Evolutionary conservation across 2,797 vertebrate genomes (phyloP).

Genomic region (Pipistrellus kuhlii): DNA sequence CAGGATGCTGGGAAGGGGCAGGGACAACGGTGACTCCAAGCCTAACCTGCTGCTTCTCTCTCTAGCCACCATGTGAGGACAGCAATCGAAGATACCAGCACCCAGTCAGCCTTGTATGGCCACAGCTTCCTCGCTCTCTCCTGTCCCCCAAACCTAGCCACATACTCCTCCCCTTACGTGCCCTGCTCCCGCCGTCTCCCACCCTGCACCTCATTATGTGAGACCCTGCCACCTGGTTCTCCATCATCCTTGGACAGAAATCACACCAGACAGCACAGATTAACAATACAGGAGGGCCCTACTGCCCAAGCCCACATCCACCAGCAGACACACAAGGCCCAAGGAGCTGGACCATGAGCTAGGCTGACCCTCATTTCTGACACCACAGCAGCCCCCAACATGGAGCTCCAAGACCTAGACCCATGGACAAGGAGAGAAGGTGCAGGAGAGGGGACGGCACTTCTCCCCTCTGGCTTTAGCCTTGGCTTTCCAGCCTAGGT

Average conservation of each 20-base stretch:
- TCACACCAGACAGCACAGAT: background rate
- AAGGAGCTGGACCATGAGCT: background rate
- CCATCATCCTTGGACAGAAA: background rate
- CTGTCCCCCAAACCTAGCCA: background rate
- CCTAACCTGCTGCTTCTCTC: background rate
- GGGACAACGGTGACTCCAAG: background rate
- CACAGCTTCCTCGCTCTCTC: background rate
- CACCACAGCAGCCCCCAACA: background rate
- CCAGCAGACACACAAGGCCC: background rate
- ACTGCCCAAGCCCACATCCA: background rate
- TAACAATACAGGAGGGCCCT: background rate
- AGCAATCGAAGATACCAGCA: background rate
- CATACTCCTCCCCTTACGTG: background rate
- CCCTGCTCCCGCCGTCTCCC: background rate
- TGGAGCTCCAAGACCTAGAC: background rate
- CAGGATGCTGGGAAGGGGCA: background rate
- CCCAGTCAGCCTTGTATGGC: background rate
- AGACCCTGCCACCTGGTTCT: background rate
- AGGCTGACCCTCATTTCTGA: background rate
- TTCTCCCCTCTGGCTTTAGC: background rate
- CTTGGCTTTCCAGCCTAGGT: background rate
- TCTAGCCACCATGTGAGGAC: conserved; percentile 8
- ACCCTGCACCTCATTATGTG: background rate
- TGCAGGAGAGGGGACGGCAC: background rate
- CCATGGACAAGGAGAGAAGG: background rate